Conservation (phyloP, 1,140 invertebrate genomes). For the Euwallacea similis region DNA sequence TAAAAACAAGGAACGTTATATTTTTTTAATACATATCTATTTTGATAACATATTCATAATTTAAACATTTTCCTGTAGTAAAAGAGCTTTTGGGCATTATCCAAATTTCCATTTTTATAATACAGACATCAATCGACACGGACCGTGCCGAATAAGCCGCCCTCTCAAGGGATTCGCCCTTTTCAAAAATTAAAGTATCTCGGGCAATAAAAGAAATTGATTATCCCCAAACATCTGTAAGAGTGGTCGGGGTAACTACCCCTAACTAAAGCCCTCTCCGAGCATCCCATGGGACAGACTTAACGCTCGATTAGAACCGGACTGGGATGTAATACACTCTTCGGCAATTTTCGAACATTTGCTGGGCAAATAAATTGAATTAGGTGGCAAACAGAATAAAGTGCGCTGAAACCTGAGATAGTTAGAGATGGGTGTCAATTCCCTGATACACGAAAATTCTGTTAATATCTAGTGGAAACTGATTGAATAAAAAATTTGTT, state of each 20-base stretch:
- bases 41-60: no score
- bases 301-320: constrained; percentile 50
- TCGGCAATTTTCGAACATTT: constrained; percentile 49
- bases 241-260: constrained; percentile 45
- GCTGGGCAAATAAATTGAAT: constrained; percentile 47
- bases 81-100: no score
- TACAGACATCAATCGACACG: neutral
- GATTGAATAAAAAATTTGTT: no score
- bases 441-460: no score
- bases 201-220: constrained; percentile 41
- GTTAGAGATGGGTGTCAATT: no score
- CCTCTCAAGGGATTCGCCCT: constrained; percentile 20
- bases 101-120: neutral
- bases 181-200: constrained; percentile 40
- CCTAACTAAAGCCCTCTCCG: constrained; percentile 37
- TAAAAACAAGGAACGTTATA: no score
- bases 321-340: constrained; percentile 50
- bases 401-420: constrained; percentile 25
- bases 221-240: constrained; percentile 43
- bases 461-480: no score
- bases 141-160: neutral
- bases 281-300: constrained; percentile 42
- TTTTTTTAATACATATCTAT: no score
- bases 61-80: no score
- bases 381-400: constrained; percentile 44